These are phyloP conservation scores for Metalampra italica DNA, from an alignment of 2,888 invertebrate species.

Conservation along the genomic window DNA sequence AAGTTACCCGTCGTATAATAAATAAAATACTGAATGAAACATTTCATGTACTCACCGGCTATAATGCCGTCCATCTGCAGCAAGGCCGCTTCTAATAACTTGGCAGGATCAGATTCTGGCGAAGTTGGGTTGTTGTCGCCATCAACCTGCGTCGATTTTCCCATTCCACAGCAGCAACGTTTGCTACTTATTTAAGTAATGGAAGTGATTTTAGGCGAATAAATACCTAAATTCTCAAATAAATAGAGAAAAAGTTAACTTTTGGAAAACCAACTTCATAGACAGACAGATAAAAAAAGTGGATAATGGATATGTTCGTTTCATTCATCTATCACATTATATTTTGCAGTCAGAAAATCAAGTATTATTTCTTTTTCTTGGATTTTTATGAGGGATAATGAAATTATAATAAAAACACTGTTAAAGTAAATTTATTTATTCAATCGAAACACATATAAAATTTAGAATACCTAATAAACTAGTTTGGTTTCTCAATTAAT, in stretches of 20 bases:
- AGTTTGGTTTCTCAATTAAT: too few species aligned
- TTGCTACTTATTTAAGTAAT: neutral
- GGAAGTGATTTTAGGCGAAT: constrained; percentile 11
- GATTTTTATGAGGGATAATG: neutral
- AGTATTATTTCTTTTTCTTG: too few species aligned
- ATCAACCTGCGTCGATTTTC: constrained; percentile 68
- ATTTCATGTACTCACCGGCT: constrained; percentile 78
- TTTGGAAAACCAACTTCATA: constrained; percentile 60
- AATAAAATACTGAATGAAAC: neutral
- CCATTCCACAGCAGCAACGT: constrained; percentile 49
- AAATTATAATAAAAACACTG: too few species aligned
- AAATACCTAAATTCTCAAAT: constrained; percentile 15
- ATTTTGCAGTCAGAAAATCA: neutral
- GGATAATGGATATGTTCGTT: neutral
- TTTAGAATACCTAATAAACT: too few species aligned
- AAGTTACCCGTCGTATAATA: constrained; percentile 2
- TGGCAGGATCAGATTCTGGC: constrained; percentile 90
- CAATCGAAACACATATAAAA: too few species aligned
- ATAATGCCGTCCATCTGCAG: constrained; percentile 94
- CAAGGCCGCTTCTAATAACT: constrained; percentile 90
- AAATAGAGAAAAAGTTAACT: constrained; percentile 44
- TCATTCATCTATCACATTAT: neutral
- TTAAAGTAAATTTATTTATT: too few species aligned
- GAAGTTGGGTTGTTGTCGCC: constrained; percentile 71
- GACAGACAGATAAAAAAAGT: constrained; percentile 4